phyloP scores from a whole-genome alignment of 2,113 vertebrate species.

The Porphyrio hochstetteri region DNA sequence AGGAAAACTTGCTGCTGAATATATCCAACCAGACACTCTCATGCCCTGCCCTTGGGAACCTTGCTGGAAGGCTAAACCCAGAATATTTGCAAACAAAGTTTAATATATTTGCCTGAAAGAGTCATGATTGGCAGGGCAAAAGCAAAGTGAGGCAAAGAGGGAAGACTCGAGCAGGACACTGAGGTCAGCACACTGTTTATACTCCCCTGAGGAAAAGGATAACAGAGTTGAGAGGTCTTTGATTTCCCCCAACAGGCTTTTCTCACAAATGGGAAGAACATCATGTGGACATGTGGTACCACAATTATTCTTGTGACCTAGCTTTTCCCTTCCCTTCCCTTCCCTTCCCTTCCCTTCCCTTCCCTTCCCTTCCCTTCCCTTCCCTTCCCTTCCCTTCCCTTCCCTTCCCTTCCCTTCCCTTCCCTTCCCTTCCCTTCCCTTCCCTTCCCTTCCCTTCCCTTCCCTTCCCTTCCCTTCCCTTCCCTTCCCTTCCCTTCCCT shows the following conservation, averaged over 20 bases:
- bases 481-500: not conserved
- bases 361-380: not conserved
- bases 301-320: not conserved
- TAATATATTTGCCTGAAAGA: not conserved
- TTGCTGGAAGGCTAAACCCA: not conserved
- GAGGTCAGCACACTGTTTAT: not conserved
- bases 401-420: too few relatives aligned
- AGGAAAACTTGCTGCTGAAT: constrained; percentile 4
- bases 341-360: too few relatives aligned
- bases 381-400: too few relatives aligned
- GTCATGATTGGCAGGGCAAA: not conserved
- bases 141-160: not conserved
- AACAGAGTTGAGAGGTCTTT: not conserved
- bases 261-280: not conserved
- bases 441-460: too few relatives aligned
- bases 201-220: not conserved
- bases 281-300: not conserved
- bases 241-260: not conserved
- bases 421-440: not conserved
- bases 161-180: not conserved
- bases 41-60: not conserved
- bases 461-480: too few relatives aligned
- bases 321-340: not conserved
- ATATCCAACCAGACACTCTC: not conserved
- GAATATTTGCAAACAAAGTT: not conserved